These are phyloP conservation scores for Drosophila pseudoobscura DNA, from an alignment of 1,140 invertebrate species.

Conservation along the genomic window DNA sequence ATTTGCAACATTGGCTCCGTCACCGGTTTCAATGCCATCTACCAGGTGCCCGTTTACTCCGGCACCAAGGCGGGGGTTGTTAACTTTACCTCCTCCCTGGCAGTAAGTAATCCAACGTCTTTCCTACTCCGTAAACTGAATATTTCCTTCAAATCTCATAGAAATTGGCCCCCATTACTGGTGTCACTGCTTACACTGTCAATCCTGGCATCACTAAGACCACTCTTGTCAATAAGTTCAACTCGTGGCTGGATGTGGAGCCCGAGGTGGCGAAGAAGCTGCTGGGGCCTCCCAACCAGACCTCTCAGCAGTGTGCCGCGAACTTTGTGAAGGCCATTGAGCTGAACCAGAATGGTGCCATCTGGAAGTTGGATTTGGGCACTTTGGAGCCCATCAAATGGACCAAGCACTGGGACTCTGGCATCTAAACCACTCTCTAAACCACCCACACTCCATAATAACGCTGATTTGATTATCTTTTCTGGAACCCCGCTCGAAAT, in stretches of 20 bases:
- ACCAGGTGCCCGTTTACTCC: slow-evolving; percentile 83
- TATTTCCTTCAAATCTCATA: background rate
- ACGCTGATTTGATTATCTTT: too few relatives aligned
- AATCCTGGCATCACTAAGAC: slow-evolving; percentile 71
- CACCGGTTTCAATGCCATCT: slow-evolving; percentile 84
- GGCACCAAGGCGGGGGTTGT: slow-evolving; percentile 84
- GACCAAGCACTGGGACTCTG: slow-evolving; percentile 70
- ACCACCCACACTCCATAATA: too few relatives aligned
- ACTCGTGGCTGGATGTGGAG: slow-evolving; percentile 75
- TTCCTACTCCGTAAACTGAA: background rate
- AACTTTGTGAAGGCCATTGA: slow-evolving; percentile 78
- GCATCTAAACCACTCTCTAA: slow-evolving; percentile 43
- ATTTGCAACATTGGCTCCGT: slow-evolving; percentile 88
- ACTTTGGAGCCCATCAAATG: slow-evolving; percentile 58
- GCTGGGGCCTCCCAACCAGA: slow-evolving; percentile 58
- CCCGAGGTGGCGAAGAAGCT: slow-evolving; percentile 59
- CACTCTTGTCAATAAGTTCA: slow-evolving; percentile 64
- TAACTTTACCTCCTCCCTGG: slow-evolving; percentile 83
- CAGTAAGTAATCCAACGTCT: slow-evolving; percentile 35
- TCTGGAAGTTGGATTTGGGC: slow-evolving; percentile 70
- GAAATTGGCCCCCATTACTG: slow-evolving; percentile 62
- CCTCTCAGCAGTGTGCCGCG: slow-evolving; percentile 46
- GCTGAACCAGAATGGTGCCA: slow-evolving; percentile 69
- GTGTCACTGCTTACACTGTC: slow-evolving; percentile 66
- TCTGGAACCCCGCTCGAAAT: too few relatives aligned